A percentile compares a stretch with the other conserved stretches of the same genome.
Conservation (phyloP, 2,888 invertebrate genomes). For the Ariolimax columbianus region DNA sequence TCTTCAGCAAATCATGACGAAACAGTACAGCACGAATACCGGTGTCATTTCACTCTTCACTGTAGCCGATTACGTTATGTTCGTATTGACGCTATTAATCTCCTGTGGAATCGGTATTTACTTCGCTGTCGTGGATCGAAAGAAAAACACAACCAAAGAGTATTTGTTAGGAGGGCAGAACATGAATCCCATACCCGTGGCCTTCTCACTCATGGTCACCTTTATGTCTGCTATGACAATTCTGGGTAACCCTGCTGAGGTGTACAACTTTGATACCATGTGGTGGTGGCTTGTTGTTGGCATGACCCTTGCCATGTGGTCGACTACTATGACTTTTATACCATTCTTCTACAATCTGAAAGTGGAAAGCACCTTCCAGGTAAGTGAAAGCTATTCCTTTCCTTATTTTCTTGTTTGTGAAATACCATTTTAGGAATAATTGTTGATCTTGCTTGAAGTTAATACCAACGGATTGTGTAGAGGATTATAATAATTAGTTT, state of each 20-base stretch:
- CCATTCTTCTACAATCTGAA: constrained; percentile 59
- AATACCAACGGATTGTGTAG: no score
- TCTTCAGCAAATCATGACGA: not conserved
- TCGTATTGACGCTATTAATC: constrained; percentile 54
- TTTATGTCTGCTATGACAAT: constrained; percentile 63
- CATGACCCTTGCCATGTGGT: constrained; percentile 63
- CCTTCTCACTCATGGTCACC: constrained; percentile 74
- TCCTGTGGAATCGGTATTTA: constrained; percentile 68
- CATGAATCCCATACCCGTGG: constrained; percentile 75
- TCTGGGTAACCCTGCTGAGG: constrained; percentile 63
- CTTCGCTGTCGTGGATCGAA: constrained; percentile 80
- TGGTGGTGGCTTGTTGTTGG: constrained; percentile 54
- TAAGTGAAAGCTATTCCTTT: no score
- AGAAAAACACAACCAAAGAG: constrained; percentile 80
- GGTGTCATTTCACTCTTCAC: constrained; percentile 49
- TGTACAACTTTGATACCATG: constrained; percentile 62
- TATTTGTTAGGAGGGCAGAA: constrained; percentile 73
- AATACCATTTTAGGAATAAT: no score
- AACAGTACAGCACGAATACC: constrained; percentile 55
- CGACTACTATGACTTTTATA: constrained; percentile 53
- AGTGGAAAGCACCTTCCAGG: constrained; percentile 58
- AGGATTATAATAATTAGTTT: no score
- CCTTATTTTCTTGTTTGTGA: no score
- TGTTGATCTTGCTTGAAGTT: no score
- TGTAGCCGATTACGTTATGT: constrained; percentile 57